These are phyloP conservation scores for Caenorhabditis doughertyi DNA, from an alignment of 2,888 invertebrate species.

Conservation along the genomic window DNA sequence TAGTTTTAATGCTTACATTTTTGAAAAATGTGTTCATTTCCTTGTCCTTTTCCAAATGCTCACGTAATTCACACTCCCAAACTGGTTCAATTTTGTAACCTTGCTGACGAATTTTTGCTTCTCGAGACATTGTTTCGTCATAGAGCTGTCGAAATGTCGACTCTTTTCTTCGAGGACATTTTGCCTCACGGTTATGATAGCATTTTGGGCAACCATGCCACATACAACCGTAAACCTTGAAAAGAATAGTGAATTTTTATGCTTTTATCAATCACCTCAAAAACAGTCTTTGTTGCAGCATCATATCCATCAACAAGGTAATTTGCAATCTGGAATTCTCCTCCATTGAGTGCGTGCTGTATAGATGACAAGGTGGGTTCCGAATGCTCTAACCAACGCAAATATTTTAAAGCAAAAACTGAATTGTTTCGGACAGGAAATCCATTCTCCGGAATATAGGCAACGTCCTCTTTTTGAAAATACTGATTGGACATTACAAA, in stretches of 20 bases:
- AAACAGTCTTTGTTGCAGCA: not conserved
- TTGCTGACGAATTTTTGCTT: no score
- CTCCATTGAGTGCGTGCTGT: not conserved
- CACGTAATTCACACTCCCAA: not conserved
- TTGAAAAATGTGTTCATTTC: not conserved
- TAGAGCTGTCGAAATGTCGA: not conserved
- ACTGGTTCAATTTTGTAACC: not conserved
- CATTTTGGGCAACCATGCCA: not conserved
- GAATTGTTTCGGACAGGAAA: not conserved
- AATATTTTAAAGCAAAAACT: not conserved
- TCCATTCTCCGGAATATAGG: not conserved
- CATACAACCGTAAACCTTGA: slow-evolving; percentile 2
- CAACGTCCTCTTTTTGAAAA: not conserved
- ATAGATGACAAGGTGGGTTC: not conserved
- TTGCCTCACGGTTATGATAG: not conserved
- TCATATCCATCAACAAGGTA: not conserved
- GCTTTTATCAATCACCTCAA: no score
- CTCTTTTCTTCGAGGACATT: not conserved
- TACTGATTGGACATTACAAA: not conserved
- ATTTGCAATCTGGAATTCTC: not conserved
- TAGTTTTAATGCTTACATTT: no score
- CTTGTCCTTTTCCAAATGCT: not conserved
- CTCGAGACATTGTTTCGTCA: not conserved
- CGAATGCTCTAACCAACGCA: not conserved
- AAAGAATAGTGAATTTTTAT: no score